phyloP scores from a whole-genome alignment of 2,888 invertebrate species.

The Suillia variegata region DNA sequence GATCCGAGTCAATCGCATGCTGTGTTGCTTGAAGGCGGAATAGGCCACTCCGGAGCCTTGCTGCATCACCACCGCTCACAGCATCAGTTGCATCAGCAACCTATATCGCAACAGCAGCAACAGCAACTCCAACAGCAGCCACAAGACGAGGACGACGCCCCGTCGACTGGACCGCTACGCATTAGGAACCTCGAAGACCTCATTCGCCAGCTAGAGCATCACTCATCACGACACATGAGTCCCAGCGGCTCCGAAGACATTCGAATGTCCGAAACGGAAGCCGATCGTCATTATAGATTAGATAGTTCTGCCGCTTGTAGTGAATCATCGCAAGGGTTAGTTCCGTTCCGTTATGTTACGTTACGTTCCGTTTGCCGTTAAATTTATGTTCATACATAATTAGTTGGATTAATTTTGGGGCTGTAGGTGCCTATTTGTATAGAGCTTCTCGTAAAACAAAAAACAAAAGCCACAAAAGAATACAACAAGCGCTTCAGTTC shows the following conservation, averaged over 20 bases:
- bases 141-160: constrained; percentile 72
- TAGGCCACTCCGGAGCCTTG: constrained; percentile 56
- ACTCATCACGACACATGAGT: constrained; percentile 85
- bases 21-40: constrained; percentile 58
- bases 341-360: constrained; percentile 35
- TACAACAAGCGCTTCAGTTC: neutral
- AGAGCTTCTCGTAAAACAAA: no score
- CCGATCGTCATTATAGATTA: constrained; percentile 84
- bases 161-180: constrained; percentile 81
- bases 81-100: constrained; percentile 56
- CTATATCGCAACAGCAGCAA: constrained; percentile 58
- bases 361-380: neutral
- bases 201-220: constrained; percentile 85
- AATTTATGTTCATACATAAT: constrained; percentile 17
- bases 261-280: constrained; percentile 81
- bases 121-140: constrained; percentile 66
- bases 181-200: constrained; percentile 91
- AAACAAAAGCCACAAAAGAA: no score
- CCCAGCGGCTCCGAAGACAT: constrained; percentile 91
- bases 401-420: constrained; percentile 31
- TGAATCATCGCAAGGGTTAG: constrained; percentile 75
- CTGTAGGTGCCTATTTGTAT: constrained; percentile 41
- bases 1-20: constrained; percentile 69
- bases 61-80: constrained; percentile 56
- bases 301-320: constrained; percentile 76